A percentile compares a stretch with the other conserved stretches of the same genome.
Evolutionary conservation across 2,797 vertebrate genomes (phyloP).

Genomic region (Argya squamiceps): DNA sequence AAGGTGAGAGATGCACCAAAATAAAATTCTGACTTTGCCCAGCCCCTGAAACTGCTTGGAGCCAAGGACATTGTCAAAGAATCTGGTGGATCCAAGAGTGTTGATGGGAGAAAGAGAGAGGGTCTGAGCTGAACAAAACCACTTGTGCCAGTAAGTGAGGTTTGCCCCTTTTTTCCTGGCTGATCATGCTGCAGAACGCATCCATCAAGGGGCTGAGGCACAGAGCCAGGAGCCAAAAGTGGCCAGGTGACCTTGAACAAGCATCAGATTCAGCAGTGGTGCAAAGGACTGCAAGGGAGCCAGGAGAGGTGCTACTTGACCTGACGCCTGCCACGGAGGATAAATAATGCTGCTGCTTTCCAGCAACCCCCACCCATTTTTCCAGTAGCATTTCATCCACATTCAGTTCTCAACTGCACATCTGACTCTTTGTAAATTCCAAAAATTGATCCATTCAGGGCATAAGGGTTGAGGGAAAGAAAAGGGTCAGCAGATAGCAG

Average conservation of each 20-base stretch:
- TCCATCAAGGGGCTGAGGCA: background rate
- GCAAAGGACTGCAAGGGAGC: background rate
- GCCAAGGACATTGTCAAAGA: background rate
- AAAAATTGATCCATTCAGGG: background rate
- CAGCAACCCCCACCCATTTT: background rate
- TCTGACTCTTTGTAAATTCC: background rate
- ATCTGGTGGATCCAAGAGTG: background rate
- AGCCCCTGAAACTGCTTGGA: background rate
- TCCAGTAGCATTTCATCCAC: background rate
- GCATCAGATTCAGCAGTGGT: background rate
- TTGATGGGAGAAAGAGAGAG: background rate
- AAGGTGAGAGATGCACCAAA: background rate
- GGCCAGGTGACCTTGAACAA: background rate
- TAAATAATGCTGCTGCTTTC: constrained; percentile 2
- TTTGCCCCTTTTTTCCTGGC: background rate
- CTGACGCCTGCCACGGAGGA: fast-evolving
- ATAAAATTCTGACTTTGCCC: background rate
- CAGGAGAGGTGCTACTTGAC: background rate
- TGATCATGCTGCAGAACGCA: background rate
- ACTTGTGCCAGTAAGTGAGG: background rate
- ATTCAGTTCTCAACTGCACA: background rate
- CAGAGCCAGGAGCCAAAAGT: background rate
- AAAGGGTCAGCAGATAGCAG: background rate
- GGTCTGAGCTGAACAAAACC: background rate
- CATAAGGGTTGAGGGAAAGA: background rate